These are phyloP conservation scores for Cynopterus sphinx DNA, from an alignment of 2,797 vertebrate species.

Conservation along the genomic window DNA sequence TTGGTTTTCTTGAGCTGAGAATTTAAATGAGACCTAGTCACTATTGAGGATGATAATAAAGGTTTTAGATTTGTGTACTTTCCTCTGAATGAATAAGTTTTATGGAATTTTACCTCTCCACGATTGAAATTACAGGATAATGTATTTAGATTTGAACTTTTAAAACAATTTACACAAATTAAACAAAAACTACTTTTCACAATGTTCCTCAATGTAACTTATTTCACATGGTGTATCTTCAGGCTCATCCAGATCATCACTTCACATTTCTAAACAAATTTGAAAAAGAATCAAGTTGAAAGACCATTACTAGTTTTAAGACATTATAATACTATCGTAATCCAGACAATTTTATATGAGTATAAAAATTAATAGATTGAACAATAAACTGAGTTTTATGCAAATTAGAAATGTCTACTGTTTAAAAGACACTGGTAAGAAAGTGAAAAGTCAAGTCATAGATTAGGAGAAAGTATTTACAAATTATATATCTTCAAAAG, in stretches of 20 bases:
- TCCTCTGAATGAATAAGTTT: background rate
- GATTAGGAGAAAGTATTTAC: background rate
- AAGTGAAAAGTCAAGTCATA: background rate
- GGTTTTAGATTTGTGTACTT: background rate
- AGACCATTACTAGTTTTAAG: background rate
- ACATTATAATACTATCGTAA: background rate
- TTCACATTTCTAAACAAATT: background rate
- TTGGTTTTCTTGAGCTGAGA: background rate
- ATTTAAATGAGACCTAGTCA: background rate
- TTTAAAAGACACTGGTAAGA: background rate
- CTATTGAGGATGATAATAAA: background rate
- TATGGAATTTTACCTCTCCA: background rate
- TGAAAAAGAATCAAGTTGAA: background rate
- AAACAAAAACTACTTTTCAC: background rate
- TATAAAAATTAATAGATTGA: background rate
- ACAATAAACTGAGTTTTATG: background rate
- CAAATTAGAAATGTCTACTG: background rate
- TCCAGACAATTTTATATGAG: background rate
- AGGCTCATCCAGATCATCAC: background rate
- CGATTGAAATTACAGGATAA: background rate
- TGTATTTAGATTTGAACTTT: background rate
- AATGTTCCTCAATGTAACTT: background rate
- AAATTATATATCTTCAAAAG: background rate
- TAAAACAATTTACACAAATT: background rate
- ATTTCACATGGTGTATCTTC: background rate